These are phyloP conservation scores for Cephus pulcher DNA, from an alignment of 2,888 invertebrate genomes.

Conservation along the genomic window DNA sequence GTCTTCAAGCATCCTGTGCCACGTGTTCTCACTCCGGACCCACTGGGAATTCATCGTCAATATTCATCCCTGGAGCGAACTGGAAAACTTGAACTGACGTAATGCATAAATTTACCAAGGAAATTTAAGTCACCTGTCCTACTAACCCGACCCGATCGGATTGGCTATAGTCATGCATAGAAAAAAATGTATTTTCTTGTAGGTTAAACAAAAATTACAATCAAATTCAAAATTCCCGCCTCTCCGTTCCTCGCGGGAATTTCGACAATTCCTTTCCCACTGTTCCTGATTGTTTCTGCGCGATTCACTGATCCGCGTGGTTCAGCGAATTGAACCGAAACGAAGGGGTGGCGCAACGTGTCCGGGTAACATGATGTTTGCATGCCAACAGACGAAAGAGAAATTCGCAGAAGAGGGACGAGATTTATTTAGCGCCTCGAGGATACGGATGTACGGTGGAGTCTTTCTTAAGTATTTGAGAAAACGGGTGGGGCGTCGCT, in stretches of 20 bases:
- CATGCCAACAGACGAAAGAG: neutral
- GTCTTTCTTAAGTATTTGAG: neutral
- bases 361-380: neutral
- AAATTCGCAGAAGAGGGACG: neutral
- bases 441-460: neutral
- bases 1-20: neutral
- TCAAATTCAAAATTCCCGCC: neutral
- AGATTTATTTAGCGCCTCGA: neutral
- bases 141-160: neutral
- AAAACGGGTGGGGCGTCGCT: neutral
- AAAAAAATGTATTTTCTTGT: neutral
- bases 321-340: neutral
- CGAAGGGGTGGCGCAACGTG: neutral
- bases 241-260: neutral
- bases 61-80: neutral
- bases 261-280: neutral
- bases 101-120: neutral
- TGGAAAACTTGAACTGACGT: neutral
- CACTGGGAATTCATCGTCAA: neutral
- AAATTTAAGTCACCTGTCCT: neutral
- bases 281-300: neutral
- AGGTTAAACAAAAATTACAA: no score
- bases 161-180: neutral
- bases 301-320: neutral
- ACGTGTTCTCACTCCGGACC: neutral